A percentile compares a stretch with the other conserved stretches of the same genome.
Evolutionary conservation across 2,797 vertebrate species (phyloP).

Genomic region (Eleutherodactylus coqui): DNA sequence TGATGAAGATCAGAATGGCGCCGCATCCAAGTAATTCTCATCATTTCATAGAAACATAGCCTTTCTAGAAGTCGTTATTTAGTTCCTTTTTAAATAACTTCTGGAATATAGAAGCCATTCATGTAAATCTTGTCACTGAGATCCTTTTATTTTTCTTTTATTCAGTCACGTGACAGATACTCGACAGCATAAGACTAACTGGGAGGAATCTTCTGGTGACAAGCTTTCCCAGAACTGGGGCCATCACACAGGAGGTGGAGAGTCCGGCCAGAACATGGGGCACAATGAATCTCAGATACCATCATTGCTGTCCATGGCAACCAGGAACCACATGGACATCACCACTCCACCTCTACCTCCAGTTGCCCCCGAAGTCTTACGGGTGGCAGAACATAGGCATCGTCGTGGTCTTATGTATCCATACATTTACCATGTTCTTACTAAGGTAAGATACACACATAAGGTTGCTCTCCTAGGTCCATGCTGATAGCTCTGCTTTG

Average conservation of each 20-base stretch:
- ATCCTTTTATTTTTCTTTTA: constrained; percentile 22
- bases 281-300: constrained; percentile 87
- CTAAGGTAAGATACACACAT: constrained; percentile 77
- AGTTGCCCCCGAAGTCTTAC: constrained; percentile 87
- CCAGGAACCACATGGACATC: constrained; percentile 92
- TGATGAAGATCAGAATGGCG: constrained; percentile 87
- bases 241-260: constrained; percentile 69
- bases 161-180: constrained; percentile 85
- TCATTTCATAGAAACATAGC: background rate
- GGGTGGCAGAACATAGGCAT: constrained; percentile 91
- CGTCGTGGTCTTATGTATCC: constrained; percentile 92
- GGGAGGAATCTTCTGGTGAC: constrained; percentile 81
- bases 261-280: constrained; percentile 76
- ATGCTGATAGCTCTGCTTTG: too few relatives aligned
- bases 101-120: background rate
- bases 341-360: constrained; percentile 91
- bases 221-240: constrained; percentile 72
- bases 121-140: background rate
- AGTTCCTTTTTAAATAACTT: too few relatives aligned
- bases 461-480: too few relatives aligned
- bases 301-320: constrained; percentile 91
- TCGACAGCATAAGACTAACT: constrained; percentile 76
- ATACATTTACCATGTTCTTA: constrained; percentile 92
- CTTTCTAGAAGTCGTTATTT: background rate
- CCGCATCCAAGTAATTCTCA: constrained; percentile 82